Evolutionary conservation across 2,888 invertebrate species (phyloP).

Genomic region (Formica aserva): DNA sequence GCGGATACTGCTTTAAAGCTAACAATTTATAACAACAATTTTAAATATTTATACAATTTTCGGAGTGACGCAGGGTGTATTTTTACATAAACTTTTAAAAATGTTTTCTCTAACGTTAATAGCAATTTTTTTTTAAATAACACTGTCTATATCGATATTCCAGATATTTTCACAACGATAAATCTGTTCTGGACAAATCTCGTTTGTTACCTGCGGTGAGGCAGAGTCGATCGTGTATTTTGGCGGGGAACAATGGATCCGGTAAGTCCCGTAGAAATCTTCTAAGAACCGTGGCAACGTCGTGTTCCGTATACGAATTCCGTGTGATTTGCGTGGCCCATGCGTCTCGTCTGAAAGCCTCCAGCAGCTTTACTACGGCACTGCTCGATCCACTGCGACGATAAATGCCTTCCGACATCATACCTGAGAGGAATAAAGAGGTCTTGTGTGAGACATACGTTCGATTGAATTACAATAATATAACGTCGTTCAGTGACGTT

Average conservation of each 20-base stretch:
- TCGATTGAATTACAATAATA: not conserved
- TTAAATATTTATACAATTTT: not conserved
- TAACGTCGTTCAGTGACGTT: not conserved
- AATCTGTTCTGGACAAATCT: not conserved
- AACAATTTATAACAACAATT: too few species aligned
- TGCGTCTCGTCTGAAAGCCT: constrained; percentile 92
- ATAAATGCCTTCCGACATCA: constrained; percentile 95
- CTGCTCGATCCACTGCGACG: constrained; percentile 93
- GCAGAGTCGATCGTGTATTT: constrained; percentile 90
- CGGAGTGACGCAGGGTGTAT: not conserved
- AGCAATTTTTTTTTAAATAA: not conserved
- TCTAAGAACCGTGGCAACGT: constrained; percentile 95
- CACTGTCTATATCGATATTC: not conserved
- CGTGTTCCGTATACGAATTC: constrained; percentile 93
- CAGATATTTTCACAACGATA: not conserved
- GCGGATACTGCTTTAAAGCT: not conserved
- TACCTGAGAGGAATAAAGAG: constrained; percentile 87
- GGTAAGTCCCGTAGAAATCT: constrained; percentile 96
- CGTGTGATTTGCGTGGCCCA: constrained; percentile 93
- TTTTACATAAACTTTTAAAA: not conserved
- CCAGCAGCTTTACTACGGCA: constrained; percentile 91
- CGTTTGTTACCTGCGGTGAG: constrained; percentile 88
- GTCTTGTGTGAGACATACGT: not conserved
- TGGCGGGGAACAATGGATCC: constrained; percentile 92
- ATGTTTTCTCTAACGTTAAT: not conserved